These are phyloP conservation scores for Xiphophorus hellerii DNA, from an alignment of 2,113 vertebrate species.

Conservation along the genomic window DNA sequence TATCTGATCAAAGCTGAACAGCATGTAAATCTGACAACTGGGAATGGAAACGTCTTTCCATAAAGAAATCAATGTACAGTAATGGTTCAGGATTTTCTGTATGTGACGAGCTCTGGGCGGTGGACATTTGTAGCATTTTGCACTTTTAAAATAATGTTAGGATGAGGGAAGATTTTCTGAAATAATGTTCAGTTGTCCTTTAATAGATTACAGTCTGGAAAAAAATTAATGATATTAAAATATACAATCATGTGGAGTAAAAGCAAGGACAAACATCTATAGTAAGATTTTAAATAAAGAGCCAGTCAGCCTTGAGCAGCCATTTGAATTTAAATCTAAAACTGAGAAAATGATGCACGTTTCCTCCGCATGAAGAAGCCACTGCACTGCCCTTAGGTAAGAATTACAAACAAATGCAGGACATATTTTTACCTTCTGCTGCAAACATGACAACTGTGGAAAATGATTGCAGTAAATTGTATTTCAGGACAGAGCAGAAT, in stretches of 20 bases:
- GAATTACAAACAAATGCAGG: slow-evolving; percentile 6
- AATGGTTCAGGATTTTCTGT: not conserved
- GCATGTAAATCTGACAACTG: not conserved
- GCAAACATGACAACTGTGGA: slow-evolving; percentile 11
- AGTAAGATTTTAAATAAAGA: slow-evolving; percentile 13
- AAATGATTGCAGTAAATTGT: slow-evolving; percentile 41
- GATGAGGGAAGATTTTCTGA: not conserved
- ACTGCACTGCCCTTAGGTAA: not conserved
- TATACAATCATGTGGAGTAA: not conserved
- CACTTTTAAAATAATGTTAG: not conserved
- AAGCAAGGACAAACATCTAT: not conserved
- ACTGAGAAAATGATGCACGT: not conserved
- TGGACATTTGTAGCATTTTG: not conserved
- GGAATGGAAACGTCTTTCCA: too few species aligned
- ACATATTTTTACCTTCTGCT: slow-evolving; percentile 7
- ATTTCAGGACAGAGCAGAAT: not conserved
- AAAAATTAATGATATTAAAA: not conserved
- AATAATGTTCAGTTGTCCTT: not conserved
- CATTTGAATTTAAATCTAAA: not conserved
- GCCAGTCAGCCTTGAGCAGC: slow-evolving; percentile 2
- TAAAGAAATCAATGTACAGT: not conserved
- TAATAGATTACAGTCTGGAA: not conserved
- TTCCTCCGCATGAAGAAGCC: not conserved
- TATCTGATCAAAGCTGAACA: not conserved
- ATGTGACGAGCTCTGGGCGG: too few species aligned